A percentile compares a stretch with the other conserved stretches of the same genome.
phyloP scores from a whole-genome alignment of 2,113 vertebrate species.

The Antigone vipio region DNA sequence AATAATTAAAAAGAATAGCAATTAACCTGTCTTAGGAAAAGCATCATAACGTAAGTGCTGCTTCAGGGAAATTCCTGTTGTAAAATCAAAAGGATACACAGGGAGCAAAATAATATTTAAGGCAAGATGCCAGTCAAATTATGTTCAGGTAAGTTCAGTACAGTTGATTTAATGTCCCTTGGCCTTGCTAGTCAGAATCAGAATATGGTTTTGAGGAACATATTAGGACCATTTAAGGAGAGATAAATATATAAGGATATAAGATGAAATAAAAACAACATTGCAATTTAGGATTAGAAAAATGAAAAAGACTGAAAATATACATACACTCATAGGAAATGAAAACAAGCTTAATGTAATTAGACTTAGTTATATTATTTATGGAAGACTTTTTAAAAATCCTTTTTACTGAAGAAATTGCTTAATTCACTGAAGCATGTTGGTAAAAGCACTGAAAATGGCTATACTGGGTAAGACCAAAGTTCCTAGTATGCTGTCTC shows the following conservation, averaged over 20 bases:
- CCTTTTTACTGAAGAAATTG: neutral
- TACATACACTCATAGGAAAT: neutral
- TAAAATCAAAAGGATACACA: neutral
- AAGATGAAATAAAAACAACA: neutral
- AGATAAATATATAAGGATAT: neutral
- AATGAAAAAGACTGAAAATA: neutral
- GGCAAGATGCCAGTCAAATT: neutral
- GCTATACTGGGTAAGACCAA: neutral
- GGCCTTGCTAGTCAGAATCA: neutral
- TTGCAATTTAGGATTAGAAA: neutral
- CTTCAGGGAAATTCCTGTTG: conserved; percentile 18
- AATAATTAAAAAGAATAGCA: conserved; percentile 58
- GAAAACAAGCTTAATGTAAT: neutral
- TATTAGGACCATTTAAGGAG: neutral
- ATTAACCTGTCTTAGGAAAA: conserved; percentile 17
- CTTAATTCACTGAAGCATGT: neutral
- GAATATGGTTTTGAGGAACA: neutral
- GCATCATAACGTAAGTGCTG: neutral
- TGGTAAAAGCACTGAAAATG: neutral
- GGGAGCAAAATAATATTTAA: neutral
- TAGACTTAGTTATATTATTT: neutral
- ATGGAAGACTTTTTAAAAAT: neutral
- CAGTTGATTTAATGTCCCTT: neutral
- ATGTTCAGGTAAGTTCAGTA: neutral
- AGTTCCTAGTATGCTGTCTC: neutral